Evolutionary conservation across 1,140 invertebrate species (phyloP).

Genomic region (Brachionus calyciflorus): DNA sequence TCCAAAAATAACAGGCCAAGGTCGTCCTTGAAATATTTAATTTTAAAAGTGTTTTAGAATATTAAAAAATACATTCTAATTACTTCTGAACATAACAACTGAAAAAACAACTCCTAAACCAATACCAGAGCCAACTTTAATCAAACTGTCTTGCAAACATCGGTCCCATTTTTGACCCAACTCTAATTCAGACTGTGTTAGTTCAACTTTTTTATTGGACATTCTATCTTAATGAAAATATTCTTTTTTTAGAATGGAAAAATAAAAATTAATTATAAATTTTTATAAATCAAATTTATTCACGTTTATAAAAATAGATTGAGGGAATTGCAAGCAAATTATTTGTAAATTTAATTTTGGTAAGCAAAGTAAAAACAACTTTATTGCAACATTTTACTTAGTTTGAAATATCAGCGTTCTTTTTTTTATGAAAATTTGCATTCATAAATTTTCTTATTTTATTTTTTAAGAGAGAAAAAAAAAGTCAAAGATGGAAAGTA

Average conservation of each 20-base stretch:
- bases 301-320: slow-evolving; percentile 1
- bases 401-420: background rate
- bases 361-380: no score
- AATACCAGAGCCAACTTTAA: slow-evolving; percentile 63
- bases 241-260: no score
- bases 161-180: slow-evolving; percentile 63
- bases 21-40: slow-evolving; percentile 51
- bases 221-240: slow-evolving; percentile 2
- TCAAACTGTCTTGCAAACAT: slow-evolving; percentile 61
- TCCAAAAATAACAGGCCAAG: slow-evolving; percentile 59
- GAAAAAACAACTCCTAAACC: slow-evolving; percentile 62
- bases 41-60: background rate
- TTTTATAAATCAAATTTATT: slow-evolving; percentile 22
- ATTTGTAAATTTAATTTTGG: slow-evolving; percentile 10
- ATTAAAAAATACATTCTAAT: slow-evolving; percentile 48
- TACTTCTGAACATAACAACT: slow-evolving; percentile 61
- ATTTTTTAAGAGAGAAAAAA: background rate
- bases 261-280: background rate
- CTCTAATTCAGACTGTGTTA: slow-evolving; percentile 60
- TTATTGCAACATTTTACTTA: background rate
- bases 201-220: slow-evolving; percentile 46
- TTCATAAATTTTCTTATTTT: background rate
- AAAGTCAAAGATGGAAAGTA: slow-evolving; percentile 12
- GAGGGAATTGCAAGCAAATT: slow-evolving; percentile 5
- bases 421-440: slow-evolving; percentile 24